Base-by-base conservation (phyloP, 1,140 invertebrate species). In the Cylas formicarius region DNA sequence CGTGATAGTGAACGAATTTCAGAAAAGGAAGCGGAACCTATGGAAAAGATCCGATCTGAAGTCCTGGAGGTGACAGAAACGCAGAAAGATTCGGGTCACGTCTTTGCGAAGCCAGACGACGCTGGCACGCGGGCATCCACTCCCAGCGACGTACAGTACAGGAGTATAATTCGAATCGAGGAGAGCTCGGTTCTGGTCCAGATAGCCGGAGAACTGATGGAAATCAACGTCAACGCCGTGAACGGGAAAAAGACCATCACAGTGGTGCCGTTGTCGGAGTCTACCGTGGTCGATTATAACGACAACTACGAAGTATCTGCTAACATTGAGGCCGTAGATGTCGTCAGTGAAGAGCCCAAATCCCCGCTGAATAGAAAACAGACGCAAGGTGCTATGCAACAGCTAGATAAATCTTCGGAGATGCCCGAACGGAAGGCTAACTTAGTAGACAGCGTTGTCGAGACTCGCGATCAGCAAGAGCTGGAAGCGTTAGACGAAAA, bases 181-280 rank as follows among this genome's bases (percentile, higher is more conserved):
- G 57, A 57, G 37, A 42, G 49, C 19, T 52, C 34, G 9, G 54
- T 61, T 6, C 41, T 61, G 7, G 22, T 65, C 2, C 36, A 62
- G 44, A 60, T 65, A 33, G 53, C 48, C 13, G 61, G 58, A 21
- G 59, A 61, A 51, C 38, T 61, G 2, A 39, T 65, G 9, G 55
- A 62, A 48, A 56, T 65, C 28, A 57, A 42, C 32, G 56, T 65
- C 1, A 59, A 50, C 17, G 37, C 47, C 14, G 31, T 53, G 4
- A 57, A 61, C 27, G 56, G 54, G 8, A 57, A 52, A 23, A 63
- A 61, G 29, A 41, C 60, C n/a, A 63, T 65, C 27, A 58, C 47
- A 3, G 57, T 65, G 2, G 39, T 53, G 17, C 52, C 58, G 4
- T 42, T 62, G 19, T 52, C 54, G 19, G 52, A 57, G 4, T 49